Evolutionary conservation across 2,888 invertebrate species (phyloP), one percentile per base, ranked within the genome.

Genomic region (Chymomyza caudatula): DNA sequence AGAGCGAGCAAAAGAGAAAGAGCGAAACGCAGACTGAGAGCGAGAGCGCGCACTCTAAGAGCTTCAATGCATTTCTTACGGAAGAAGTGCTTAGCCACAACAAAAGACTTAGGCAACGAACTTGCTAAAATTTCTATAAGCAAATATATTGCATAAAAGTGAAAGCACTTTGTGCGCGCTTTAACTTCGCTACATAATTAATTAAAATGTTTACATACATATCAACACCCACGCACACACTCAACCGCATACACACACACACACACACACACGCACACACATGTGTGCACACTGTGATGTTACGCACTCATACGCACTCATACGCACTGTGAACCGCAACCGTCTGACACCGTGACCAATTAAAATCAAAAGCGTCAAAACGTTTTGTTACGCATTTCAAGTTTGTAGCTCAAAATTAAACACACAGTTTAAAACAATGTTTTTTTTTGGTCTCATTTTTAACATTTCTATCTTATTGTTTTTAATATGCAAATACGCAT

Each of bases 31-130:
- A 19, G 15, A 43, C 8, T 43, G 43, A 43, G 8, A n/a, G 17
- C 1, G 15, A 47, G 47, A 47, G 19, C 17, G 6, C 19, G 37
- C 37, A 6, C 37, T 6, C 5, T 17, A 15, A 47, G 17, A 17
- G 47, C 5, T 17, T 19, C 19, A 47, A 1, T 47, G 15, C 15
- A 15, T 47, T 19, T 47, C 15, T 47, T 47, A 15, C 19, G 17
- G 19, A 47, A 47, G 15, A 17, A 19, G 19, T 19, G 15, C 17
- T 19, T 17, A 15, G 47, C 47, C 47, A 17, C 17, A 66, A 66
- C 62, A 65, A 80, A 77, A 73, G 62, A 78, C 76, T 79, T 63
- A 75, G 67, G 65, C 65, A 66, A 65, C 74, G 17, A 76, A 71
- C 77, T 64, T 56, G 62, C 29, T 59, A 19, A 17, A 17, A 17